These are phyloP conservation scores for Synergus japonicus DNA, from an alignment of 2,888 invertebrate species.

Conservation along the genomic window DNA sequence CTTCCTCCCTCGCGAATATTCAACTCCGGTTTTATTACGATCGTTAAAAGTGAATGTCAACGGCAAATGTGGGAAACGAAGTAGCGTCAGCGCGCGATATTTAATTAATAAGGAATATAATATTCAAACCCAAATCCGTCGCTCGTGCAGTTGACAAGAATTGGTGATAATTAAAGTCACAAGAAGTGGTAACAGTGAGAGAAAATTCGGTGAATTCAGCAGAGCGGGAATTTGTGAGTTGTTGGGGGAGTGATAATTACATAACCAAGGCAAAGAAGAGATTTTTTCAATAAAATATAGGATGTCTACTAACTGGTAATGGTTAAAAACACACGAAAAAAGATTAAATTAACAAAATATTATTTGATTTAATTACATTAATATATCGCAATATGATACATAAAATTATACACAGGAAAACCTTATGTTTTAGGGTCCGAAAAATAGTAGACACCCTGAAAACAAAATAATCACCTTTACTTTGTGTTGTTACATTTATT, in stretches of 20 bases:
- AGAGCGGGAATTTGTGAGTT: conserved; percentile 24
- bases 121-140: conserved; percentile 27
- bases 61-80: conserved; percentile 30
- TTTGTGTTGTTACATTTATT: too few relatives aligned
- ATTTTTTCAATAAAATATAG: background rate
- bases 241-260: conserved; percentile 15
- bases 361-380: too few relatives aligned
- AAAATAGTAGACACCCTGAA: too few relatives aligned
- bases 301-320: too few relatives aligned
- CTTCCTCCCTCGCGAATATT: background rate
- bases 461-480: too few relatives aligned
- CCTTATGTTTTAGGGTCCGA: too few relatives aligned
- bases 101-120: conserved; percentile 37
- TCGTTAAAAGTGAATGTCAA: conserved; percentile 26
- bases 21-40: background rate
- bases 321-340: too few relatives aligned
- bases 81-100: conserved; percentile 28
- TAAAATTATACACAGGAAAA: too few relatives aligned
- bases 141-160: conserved; percentile 15
- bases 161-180: conserved; percentile 35
- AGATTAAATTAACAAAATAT: too few relatives aligned
- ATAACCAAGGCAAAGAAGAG: conserved; percentile 4
- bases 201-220: conserved; percentile 33
- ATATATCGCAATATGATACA: too few relatives aligned
- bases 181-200: conserved; percentile 16